Evolutionary conservation across 2,797 vertebrate species (phyloP).

Genomic region (Okamejei kenojei): DNA sequence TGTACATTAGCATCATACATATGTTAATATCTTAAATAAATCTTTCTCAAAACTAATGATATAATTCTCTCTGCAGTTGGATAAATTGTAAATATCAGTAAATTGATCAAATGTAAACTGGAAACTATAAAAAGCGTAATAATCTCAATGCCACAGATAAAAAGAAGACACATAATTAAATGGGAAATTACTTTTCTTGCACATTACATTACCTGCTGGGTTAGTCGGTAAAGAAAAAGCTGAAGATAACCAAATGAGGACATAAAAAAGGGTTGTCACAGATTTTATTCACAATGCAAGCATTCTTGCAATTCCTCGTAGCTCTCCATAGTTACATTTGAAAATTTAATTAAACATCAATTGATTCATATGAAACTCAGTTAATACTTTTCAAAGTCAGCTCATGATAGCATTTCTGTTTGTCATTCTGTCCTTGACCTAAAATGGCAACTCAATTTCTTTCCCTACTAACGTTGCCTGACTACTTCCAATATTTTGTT

Average conservation of each 20-base stretch:
- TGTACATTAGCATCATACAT: neutral
- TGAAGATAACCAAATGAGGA: neutral
- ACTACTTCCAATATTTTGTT: neutral
- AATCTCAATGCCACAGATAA: neutral
- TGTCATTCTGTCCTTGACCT: too few species aligned
- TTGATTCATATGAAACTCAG: neutral
- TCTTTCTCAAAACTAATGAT: neutral
- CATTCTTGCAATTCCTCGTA: neutral
- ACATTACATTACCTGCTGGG: neutral
- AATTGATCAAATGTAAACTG: neutral
- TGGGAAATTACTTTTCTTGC: neutral
- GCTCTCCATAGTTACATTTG: neutral
- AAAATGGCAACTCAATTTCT: neutral
- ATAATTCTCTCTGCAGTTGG: neutral
- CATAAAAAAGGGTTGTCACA: neutral
- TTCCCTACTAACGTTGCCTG: neutral
- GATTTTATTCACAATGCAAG: neutral
- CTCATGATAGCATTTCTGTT: neutral
- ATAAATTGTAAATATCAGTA: neutral
- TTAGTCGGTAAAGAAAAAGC: neutral
- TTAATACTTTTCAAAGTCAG: neutral
- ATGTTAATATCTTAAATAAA: neutral
- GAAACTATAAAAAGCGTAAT: neutral
- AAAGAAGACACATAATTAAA: neutral
- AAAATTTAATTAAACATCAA: neutral